Evolutionary conservation across 2,113 vertebrate genomes (phyloP), one percentile per base, ranked within the genome.

Genomic region (Cebus imitator): DNA sequence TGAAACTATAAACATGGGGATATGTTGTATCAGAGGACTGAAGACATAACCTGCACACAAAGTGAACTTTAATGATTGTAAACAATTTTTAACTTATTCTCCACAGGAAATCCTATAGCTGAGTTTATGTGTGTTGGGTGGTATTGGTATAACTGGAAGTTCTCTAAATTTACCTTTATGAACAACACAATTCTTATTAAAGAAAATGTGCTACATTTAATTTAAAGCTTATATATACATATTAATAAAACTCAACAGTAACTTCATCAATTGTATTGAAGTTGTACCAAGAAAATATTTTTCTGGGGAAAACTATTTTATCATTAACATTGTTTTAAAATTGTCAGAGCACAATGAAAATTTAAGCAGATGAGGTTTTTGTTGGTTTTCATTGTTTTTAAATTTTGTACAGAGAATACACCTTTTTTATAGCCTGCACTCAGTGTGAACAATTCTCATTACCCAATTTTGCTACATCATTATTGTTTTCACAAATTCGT

Each of bases 61-160:
- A 83, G 32, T 76, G 21, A 95, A 32, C 58, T 95, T 72, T n/a
- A 90, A 18, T 81, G 35, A 95, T 90, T 93, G 10, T 75, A 75
- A 85, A 90, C 58, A 37, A 52, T 95, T 93, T 75, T 86, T 35
- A 93, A 86, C 3, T 35, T 87, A 76, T 8, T 86, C 32, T 92
- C 37, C 76, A 55, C 73, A 94, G 58, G 25, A 61, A 86, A 50
- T 85, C 17, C 12, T 85, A 1, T 75, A 92, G 35, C n/a, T 78
- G 50, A 64, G 27, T 87, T 70, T 94, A 23, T 87, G 14, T 96
- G 35, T 68, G 43, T 91, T 8, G 79, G 43, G 17, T 70, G 32
- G 8, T 68, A 17, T 85, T 76, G 10, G 3, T 84, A 58, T 89
- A 73, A 55, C 25, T 73, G 72, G 16, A 18, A 80, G 23, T 57